Evolutionary conservation across 1,140 invertebrate species (phyloP).

Genomic region (Pteromalus puparum): DNA sequence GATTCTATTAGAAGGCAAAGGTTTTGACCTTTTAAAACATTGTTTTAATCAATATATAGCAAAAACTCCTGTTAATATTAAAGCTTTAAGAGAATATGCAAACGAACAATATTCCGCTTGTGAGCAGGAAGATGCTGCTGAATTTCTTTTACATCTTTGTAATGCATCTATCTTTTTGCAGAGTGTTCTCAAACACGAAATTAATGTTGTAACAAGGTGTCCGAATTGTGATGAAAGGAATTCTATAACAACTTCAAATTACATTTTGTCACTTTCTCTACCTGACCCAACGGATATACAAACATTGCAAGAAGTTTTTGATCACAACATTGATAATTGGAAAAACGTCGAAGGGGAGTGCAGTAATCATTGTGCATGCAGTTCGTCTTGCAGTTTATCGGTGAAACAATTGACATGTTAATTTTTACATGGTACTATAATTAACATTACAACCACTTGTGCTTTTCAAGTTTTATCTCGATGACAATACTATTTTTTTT

Average conservation of each 20-base stretch:
- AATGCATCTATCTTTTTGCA: neutral
- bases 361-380: neutral
- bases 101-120: neutral
- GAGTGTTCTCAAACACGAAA: neutral
- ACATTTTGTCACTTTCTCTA: neutral
- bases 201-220: neutral
- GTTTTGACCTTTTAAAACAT: neutral
- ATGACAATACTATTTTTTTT: too few relatives aligned
- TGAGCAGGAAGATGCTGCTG: neutral
- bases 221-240: neutral
- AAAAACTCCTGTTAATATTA: neutral
- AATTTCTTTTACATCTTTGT: conserved; percentile 1
- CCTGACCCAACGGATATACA: neutral
- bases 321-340: conserved; percentile 5
- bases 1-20: neutral
- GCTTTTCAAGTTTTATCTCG: too few relatives aligned
- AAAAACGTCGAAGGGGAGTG: conserved; percentile 1
- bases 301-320: neutral
- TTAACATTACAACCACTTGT: too few relatives aligned
- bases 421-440: too few relatives aligned
- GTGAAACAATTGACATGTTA: too few relatives aligned
- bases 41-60: neutral
- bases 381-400: too few relatives aligned
- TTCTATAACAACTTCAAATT: neutral
- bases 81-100: neutral